Percentiles rank a stretch among this genome's conserved stretches.
Evolutionary conservation across 1,140 invertebrate genomes (phyloP).

Genomic region (Acromyrmex echinatior): DNA sequence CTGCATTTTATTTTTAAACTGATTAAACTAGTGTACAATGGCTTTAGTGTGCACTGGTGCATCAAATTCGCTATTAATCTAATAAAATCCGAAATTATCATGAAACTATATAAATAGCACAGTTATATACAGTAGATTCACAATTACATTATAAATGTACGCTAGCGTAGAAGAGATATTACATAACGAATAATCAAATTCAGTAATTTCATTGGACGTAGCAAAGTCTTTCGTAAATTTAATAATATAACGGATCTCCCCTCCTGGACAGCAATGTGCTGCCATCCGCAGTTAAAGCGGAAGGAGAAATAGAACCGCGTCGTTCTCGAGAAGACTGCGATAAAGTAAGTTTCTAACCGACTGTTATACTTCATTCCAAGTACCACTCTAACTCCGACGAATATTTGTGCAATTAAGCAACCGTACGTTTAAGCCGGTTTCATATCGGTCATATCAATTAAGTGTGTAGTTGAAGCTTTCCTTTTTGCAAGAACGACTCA

Average conservation of each 20-base stretch:
- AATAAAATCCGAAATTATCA: conserved; percentile 6
- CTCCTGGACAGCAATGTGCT: background rate
- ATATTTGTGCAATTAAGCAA: background rate
- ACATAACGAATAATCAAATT: conserved; percentile 20
- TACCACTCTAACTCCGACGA: background rate
- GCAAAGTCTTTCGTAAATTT: background rate
- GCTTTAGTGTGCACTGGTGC: too few species aligned
- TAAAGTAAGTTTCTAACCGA: conserved; percentile 33
- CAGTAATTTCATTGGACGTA: background rate
- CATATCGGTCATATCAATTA: background rate
- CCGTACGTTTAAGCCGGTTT: background rate
- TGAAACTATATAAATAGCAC: background rate
- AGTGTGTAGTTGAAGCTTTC: background rate
- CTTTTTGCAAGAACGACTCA: background rate
- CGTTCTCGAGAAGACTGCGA: background rate
- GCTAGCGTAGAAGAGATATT: background rate
- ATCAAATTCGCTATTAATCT: too few species aligned
- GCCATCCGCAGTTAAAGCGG: background rate
- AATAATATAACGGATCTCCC: conserved; percentile 20
- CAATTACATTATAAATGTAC: background rate
- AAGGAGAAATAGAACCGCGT: background rate
- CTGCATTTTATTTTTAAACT: too few species aligned
- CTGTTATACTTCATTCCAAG: background rate
- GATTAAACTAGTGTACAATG: too few species aligned
- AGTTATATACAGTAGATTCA: background rate